These are phyloP conservation scores for Hippocampus mohnikei DNA, from an alignment of 2,113 vertebrate genomes.

Conservation along the genomic window DNA sequence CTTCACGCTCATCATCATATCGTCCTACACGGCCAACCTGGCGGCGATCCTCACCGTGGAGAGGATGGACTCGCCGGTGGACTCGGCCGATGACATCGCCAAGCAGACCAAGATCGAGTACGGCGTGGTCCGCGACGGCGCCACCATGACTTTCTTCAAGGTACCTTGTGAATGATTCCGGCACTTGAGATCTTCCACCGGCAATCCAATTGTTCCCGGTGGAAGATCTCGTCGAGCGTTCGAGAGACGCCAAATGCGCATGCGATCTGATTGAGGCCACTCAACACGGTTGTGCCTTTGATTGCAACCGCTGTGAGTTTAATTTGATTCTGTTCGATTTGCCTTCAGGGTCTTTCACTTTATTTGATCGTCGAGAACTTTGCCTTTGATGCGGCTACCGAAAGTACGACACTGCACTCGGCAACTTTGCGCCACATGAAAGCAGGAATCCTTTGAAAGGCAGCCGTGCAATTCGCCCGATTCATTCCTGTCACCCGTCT, in stretches of 20 bases:
- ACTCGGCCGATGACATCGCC: conserved; percentile 94
- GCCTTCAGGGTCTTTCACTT: no score
- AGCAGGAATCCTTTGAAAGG: neutral
- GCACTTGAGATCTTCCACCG: no score
- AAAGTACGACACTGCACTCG: neutral
- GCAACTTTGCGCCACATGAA: neutral
- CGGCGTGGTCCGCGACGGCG: conserved; percentile 91
- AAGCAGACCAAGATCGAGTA: conserved; percentile 99
- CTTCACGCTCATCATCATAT: conserved; percentile 99
- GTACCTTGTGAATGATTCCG: conserved; percentile 54
- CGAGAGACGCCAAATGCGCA: no score
- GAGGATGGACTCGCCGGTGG: conserved; percentile 94
- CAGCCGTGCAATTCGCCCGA: neutral
- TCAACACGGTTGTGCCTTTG: no score
- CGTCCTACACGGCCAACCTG: conserved; percentile 96
- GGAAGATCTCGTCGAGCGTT: no score
- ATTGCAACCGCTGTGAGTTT: no score
- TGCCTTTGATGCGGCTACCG: neutral
- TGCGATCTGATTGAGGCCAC: no score
- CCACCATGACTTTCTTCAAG: conserved; percentile 99
- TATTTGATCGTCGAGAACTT: neutral
- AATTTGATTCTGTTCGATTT: no score
- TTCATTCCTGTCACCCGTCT: neutral
- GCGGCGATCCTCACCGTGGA: conserved; percentile 96
- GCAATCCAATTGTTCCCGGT: no score